These are phyloP conservation scores for Drosophila buzzatii DNA, from an alignment of 2,888 invertebrate species.

Conservation along the genomic window DNA sequence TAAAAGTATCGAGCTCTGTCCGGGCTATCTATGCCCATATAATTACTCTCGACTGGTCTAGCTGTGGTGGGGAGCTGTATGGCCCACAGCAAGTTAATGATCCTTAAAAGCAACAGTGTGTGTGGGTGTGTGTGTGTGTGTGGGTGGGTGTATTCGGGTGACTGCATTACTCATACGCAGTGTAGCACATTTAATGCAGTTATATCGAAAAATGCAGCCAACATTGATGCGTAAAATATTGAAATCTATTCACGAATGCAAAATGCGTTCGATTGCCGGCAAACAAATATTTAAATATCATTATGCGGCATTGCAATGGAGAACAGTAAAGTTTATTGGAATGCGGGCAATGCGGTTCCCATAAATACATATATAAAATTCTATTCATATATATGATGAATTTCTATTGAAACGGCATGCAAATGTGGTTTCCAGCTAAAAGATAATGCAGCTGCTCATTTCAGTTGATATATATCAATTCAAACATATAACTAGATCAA, in stretches of 20 bases:
- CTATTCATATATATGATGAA: background rate
- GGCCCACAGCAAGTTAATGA: conserved; percentile 69
- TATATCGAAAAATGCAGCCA: conserved; percentile 42
- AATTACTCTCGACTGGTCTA: conserved; percentile 63
- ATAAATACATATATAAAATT: too few species aligned
- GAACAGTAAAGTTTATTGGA: background rate
- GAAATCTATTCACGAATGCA: conserved; percentile 23
- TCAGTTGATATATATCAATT: background rate
- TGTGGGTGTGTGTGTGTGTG: conserved; percentile 8
- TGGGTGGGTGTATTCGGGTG: conserved; percentile 15
- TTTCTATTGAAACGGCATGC: background rate
- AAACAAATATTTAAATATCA: conserved; percentile 40
- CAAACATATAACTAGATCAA: background rate
- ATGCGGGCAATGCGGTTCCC: conserved; percentile 12
- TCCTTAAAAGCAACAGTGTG: conserved; percentile 57
- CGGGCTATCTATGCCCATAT: conserved; percentile 48
- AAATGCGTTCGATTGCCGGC: conserved; percentile 8
- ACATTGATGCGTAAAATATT: conserved; percentile 45
- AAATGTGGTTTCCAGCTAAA: background rate
- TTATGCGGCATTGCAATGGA: conserved; percentile 21
- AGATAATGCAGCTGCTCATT: background rate
- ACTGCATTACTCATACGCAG: conserved; percentile 71
- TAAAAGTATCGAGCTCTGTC: conserved; percentile 13
- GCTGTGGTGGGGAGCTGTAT: background rate
- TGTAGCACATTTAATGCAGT: conserved; percentile 61